phyloP scores from a whole-genome alignment of 1,140 invertebrate species.

The Zaprionus vittiger region DNA sequence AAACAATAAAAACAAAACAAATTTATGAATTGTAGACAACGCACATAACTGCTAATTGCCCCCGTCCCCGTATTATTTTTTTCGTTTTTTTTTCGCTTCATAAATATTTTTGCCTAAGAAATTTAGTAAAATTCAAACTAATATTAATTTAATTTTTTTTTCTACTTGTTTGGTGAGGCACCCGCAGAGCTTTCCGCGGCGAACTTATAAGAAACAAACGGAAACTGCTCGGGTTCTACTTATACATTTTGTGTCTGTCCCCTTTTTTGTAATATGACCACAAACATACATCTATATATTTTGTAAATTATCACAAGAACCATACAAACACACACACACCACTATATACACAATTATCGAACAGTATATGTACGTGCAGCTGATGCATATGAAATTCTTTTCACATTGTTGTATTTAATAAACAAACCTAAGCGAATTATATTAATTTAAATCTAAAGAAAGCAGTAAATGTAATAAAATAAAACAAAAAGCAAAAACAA shows the following conservation, averaged over 20 bases:
- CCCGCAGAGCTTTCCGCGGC: conserved; percentile 7
- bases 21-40: conserved; percentile 49
- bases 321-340: conserved; percentile 11
- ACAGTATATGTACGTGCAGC: conserved; percentile 49
- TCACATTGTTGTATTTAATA: conserved; percentile 72
- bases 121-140: conserved; percentile 74
- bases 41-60: conserved; percentile 47
- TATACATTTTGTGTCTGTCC: conserved; percentile 38
- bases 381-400: conserved; percentile 61
- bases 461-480: conserved; percentile 47
- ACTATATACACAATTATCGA: conserved; percentile 27
- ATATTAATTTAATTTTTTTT: conserved; percentile 46
- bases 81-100: conserved; percentile 14
- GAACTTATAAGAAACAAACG: neutral
- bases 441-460: conserved; percentile 66
- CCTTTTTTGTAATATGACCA: conserved; percentile 52
- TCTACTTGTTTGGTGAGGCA: conserved; percentile 40
- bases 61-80: conserved; percentile 4
- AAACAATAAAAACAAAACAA: conserved; percentile 36
- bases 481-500: conserved; percentile 37
- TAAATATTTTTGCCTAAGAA: conserved; percentile 36
- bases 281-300: conserved; percentile 18
- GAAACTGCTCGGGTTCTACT: conserved; percentile 22
- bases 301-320: conserved; percentile 41
- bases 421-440: conserved; percentile 61